A percentile compares a stretch with the other conserved stretches of the same genome.
These are phyloP conservation scores for Diabrotica virgifera DNA, from an alignment of 1,140 invertebrate species.

Conservation along the genomic window DNA sequence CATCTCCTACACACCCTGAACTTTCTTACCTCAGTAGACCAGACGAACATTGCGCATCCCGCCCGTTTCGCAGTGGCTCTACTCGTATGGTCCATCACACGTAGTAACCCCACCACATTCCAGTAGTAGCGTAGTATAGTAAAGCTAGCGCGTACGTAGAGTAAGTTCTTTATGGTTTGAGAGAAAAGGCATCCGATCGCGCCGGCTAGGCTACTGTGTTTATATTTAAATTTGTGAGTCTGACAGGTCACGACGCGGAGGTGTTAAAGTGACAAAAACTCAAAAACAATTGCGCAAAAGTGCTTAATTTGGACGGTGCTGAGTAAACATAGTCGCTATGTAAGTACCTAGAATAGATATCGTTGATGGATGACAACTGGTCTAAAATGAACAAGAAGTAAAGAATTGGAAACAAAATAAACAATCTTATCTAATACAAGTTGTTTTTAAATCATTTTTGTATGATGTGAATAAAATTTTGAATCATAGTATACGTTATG, in stretches of 20 bases:
- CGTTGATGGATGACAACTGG: too few relatives aligned
- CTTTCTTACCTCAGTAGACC: conserved; percentile 40
- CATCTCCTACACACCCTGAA: conserved; percentile 40
- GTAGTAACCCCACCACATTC: conserved; percentile 43
- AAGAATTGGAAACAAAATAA: too few relatives aligned
- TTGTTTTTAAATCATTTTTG: too few relatives aligned
- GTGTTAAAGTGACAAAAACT: neutral
- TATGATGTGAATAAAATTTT: too few relatives aligned
- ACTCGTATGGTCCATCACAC: conserved; percentile 26
- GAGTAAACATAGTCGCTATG: too few relatives aligned
- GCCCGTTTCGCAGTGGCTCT: conserved; percentile 1
- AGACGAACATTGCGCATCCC: conserved; percentile 9
- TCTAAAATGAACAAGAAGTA: too few relatives aligned
- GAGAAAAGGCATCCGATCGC: conserved; percentile 5
- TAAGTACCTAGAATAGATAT: too few relatives aligned
- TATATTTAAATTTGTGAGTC: conserved; percentile 12
- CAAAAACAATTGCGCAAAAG: too few relatives aligned
- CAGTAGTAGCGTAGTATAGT: conserved; percentile 38
- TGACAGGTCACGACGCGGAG: conserved; percentile 16
- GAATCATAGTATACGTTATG: too few relatives aligned
- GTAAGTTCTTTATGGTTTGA: conserved; percentile 10
- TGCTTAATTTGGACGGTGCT: too few relatives aligned
- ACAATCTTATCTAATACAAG: too few relatives aligned
- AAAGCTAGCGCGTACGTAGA: conserved; percentile 13
- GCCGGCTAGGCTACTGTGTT: conserved; percentile 16